A percentile compares a stretch with the other conserved stretches of the same genome.
Evolutionary conservation across 2,888 invertebrate genomes (phyloP).

Genomic region (Hyalella azteca): DNA sequence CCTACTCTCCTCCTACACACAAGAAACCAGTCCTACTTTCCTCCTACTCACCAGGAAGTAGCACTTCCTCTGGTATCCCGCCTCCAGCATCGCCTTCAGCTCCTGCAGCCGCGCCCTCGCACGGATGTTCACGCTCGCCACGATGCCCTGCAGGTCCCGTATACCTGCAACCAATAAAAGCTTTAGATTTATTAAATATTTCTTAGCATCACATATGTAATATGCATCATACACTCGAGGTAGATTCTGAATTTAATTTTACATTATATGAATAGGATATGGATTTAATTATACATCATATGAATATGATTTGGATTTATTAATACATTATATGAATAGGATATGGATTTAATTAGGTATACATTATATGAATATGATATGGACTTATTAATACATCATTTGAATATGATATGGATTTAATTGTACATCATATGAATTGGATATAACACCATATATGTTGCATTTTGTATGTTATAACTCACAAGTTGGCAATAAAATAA

Average conservation of each 20-base stretch:
- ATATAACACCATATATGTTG: not conserved
- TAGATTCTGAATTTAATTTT: too few species aligned
- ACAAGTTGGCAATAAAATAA: too few species aligned
- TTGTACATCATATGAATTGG: not conserved
- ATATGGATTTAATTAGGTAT: not conserved
- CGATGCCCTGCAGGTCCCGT: constrained; percentile 47
- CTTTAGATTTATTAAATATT: too few species aligned
- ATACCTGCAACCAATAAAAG: constrained; percentile 40
- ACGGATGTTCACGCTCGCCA: constrained; percentile 52
- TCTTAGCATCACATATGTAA: too few species aligned
- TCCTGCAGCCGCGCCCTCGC: constrained; percentile 49
- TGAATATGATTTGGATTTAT: not conserved
- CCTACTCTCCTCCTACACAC: too few species aligned
- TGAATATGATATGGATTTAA: not conserved
- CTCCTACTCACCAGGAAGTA: not conserved
- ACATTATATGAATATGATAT: too few species aligned
- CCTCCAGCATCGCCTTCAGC: constrained; percentile 44
- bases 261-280: not conserved
- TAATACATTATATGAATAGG: not conserved
- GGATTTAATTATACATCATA: not conserved
- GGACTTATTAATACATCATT: not conserved
- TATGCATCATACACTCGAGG: too few species aligned
- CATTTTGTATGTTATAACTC: too few species aligned
- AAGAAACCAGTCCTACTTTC: too few species aligned
- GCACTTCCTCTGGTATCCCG: not conserved